Evolutionary conservation across 2,797 vertebrate genomes (phyloP).

Genomic region (Melanitta fusca): DNA sequence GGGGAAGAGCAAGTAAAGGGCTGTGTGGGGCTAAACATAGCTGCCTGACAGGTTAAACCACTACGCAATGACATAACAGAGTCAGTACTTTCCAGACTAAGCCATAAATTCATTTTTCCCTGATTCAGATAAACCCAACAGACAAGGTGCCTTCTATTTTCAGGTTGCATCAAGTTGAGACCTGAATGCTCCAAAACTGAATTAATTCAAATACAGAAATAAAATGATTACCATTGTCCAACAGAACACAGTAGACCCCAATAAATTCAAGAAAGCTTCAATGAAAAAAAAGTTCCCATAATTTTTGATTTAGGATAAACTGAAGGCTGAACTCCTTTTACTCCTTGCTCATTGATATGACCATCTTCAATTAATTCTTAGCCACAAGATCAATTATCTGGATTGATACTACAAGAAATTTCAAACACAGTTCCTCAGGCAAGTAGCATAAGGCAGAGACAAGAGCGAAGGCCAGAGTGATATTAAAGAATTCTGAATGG

Average conservation of each 20-base stretch:
- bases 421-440: background rate
- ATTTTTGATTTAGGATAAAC: conserved; percentile 13
- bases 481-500: conserved; percentile 33
- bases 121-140: background rate
- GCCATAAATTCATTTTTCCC: background rate
- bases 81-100: background rate
- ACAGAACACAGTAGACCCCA: background rate
- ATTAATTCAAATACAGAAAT: conserved; percentile 8
- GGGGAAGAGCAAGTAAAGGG: background rate
- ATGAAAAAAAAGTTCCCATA: background rate
- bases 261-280: background rate
- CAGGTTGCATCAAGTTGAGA: background rate
- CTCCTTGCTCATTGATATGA: background rate
- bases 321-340: background rate
- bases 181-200: background rate
- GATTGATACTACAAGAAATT: background rate
- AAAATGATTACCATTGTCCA: background rate
- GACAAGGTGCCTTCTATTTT: background rate
- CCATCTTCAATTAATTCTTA: conserved; percentile 17
- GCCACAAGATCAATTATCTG: background rate
- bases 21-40: background rate
- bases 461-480: background rate
- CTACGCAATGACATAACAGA: background rate
- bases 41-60: background rate
- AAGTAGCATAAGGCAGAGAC: background rate